phyloP scores from a whole-genome alignment of 2,797 vertebrate genomes.

The Eospalax fontanierii region DNA sequence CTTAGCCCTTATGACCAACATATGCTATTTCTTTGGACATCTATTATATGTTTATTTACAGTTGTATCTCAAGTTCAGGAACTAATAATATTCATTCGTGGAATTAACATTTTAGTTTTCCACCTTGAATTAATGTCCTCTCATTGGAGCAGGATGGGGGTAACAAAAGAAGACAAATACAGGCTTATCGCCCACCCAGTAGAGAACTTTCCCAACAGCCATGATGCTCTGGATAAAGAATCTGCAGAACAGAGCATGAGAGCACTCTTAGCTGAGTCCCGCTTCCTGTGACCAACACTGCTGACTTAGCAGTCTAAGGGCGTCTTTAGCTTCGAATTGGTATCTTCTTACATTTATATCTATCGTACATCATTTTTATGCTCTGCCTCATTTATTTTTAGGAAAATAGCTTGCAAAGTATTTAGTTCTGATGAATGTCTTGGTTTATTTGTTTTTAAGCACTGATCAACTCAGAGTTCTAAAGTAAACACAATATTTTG shows the following conservation, averaged over 20 bases:
- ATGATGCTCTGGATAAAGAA: conserved; percentile 84
- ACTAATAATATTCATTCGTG: neutral
- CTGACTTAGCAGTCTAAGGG: conserved; percentile 9
- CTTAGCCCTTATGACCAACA: neutral
- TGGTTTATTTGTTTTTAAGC: conserved; percentile 64
- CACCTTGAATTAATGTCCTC: neutral
- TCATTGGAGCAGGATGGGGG: neutral
- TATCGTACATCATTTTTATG: conserved; percentile 27
- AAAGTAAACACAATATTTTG: conserved; percentile 63
- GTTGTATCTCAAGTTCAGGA: neutral
- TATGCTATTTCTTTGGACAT: neutral
- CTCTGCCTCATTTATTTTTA: conserved; percentile 77
- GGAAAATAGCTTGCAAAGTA: conserved; percentile 61
- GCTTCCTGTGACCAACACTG: conserved; percentile 72
- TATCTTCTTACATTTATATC: conserved; percentile 24
- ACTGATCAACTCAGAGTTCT: conserved; percentile 57
- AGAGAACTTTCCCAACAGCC: neutral
- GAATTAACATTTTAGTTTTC: neutral
- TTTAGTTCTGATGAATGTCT: conserved; percentile 59
- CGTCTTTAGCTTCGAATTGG: conserved; percentile 1
- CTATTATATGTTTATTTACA: neutral
- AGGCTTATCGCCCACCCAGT: neutral
- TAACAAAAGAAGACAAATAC: neutral
- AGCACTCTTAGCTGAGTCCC: conserved; percentile 86
- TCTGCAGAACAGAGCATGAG: conserved; percentile 82